Base-by-base conservation (phyloP, 23 tunicate genomes). In the Phallusia fumigata region DNA sequence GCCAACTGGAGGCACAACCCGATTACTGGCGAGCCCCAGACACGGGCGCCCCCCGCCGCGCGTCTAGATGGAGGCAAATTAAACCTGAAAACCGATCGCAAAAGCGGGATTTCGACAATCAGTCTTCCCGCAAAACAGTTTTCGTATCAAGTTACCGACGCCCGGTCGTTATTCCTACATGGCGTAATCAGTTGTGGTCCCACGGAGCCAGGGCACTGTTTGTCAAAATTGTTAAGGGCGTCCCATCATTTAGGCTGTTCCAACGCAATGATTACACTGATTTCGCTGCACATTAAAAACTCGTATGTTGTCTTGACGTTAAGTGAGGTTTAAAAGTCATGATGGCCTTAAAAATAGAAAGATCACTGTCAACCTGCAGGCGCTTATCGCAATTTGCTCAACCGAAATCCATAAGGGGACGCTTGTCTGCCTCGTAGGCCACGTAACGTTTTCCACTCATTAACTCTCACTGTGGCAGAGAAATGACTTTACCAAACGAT, bases 111-210 rank as follows among this genome's bases (percentile, higher is more conserved):
- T 13, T 24, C 69, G 69, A 58, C 69, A 58, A 58, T 58, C 69
- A 13, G 69, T 58, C 69, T 58, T 58, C 69, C 69, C 69, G 28
- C 69, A 58, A 58, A 58, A 58, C 69, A 58, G 69, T 58, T 58
- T 58, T 58, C 69, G 69, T 58, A 58, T 58, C 69, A 21, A 58
- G 69, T 58, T 58, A 58, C 69, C 26, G 69, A 24, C 69, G 69
- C 28, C 69, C 13, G 28, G 69, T 11, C 69, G 69, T 24, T 58
- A 58, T 58, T 58, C 28, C 28, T 22, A 24, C 28, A 16, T 21
- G 69, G 69, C 69, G 69, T 58, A 58, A 58, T 58, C 69, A 58
- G 69, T 58, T 58, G 69, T 58, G 69, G 69, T 58, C 69, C 69
- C 69, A 58, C 69, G 69, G 28, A 58, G 16, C 26, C 69, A 10